Percentiles rank a stretch among this genome's conserved stretches.
These are phyloP conservation scores for Montipora efflorescens DNA, from an alignment of 64 coral and sea anemone genomes.

Conservation along the genomic window DNA sequence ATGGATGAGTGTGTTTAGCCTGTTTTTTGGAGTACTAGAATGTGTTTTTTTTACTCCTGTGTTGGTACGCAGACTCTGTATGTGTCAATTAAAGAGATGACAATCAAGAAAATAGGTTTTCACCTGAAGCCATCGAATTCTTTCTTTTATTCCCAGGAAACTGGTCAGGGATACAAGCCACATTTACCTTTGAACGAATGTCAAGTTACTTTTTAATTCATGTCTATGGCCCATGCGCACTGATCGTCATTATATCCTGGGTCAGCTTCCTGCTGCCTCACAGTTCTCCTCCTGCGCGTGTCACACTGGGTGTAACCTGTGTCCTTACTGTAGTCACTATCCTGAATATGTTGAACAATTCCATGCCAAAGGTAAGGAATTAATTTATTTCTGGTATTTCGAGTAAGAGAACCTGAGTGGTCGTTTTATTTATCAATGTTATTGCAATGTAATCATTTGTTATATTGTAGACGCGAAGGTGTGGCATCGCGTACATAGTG, in stretches of 20 bases:
- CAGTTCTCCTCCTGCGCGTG: constrained; percentile 88
- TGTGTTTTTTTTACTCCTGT: no score
- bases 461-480: no score
- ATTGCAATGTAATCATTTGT: no score
- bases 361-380: constrained; percentile 93
- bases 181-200: constrained; percentile 91
- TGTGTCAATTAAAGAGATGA: no score
- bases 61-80: no score
- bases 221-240: constrained; percentile 93
- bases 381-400: no score
- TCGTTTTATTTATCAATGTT: no score
- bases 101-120: no score
- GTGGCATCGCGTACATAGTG: no score
- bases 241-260: constrained; percentile 96
- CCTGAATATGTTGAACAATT: constrained; percentile 95
- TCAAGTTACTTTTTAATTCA: constrained; percentile 98
- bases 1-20: no score
- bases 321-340: constrained; percentile 96
- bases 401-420: no score
- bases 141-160: constrained; percentile 45
- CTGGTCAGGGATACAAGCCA: constrained; percentile 83
- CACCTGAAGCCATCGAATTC: background rate
- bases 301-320: constrained; percentile 93
- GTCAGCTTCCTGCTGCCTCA: constrained; percentile 83
- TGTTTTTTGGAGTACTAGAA: no score